Percentiles rank a stretch among this genome's conserved stretches.
These are phyloP conservation scores for Lithobates sylvaticus DNA, from an alignment of 2,797 vertebrate species.

Conservation along the genomic window DNA sequence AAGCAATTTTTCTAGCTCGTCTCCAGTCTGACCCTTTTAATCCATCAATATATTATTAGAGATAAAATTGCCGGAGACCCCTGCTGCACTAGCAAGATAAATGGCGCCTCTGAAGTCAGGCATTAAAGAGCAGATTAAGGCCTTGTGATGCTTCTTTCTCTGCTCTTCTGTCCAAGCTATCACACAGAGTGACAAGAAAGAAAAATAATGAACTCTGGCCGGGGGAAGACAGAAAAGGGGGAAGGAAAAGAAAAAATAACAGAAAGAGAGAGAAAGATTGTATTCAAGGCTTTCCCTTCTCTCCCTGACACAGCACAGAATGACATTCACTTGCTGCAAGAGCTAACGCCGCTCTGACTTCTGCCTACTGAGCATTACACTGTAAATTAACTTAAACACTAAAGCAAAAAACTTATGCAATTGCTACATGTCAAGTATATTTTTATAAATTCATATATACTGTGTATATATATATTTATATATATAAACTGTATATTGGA, in stretches of 20 bases:
- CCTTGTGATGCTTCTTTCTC: constrained; percentile 99
- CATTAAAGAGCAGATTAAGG: constrained; percentile 99
- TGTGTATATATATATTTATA: not conserved
- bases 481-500: not conserved
- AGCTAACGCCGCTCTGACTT: constrained; percentile 2
- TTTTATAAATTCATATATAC: not conserved
- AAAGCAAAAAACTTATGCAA: not conserved
- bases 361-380: not conserved
- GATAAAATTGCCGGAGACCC: constrained; percentile 99
- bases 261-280: constrained; percentile 81
- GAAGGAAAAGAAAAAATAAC: constrained; percentile 72
- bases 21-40: constrained; percentile 99
- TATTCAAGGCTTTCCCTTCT: constrained; percentile 66
- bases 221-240: constrained; percentile 85
- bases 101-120: constrained; percentile 99
- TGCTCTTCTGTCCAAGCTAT: constrained; percentile 99
- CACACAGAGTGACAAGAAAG: constrained; percentile 99
- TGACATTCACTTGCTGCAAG: constrained; percentile 37
- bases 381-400: constrained; percentile 7
- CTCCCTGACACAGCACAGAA: constrained; percentile 43
- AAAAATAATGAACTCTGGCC: constrained; percentile 99
- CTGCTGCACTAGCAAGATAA: constrained; percentile 99
- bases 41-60: constrained; percentile 99
- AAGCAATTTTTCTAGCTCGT: constrained; percentile 99
- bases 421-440: not conserved